Evolutionary conservation across 2,797 vertebrate species (phyloP), one percentile per base, ranked within the genome.

Genomic region (Synaphobranchus kaupii): DNA sequence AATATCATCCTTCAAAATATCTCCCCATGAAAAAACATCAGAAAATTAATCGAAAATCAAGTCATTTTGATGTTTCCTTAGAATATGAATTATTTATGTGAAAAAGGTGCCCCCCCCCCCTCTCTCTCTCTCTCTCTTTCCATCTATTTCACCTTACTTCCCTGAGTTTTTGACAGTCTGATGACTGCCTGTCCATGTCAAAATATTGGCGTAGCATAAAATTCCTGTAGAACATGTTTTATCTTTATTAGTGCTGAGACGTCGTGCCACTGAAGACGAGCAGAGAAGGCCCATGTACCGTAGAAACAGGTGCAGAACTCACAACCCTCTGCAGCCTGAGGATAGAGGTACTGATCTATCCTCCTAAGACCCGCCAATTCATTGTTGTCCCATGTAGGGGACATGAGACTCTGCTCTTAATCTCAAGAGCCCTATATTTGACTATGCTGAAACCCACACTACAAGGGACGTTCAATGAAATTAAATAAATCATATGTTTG

Each of bases 151-250:
- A 20, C 13, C 52, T 58, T 25, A 20, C 89, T 89, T 81, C 89
- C 89, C 89, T 88, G 25, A 68, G 90, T 82, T 90, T 94, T 89
- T 94, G 95, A 95, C 94, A 95, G 94, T 87, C 93, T 94, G 93
- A 95, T 94, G 94, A 91, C 90, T 93, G 94, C 95, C 93, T 93
- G 94, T 95, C 93, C 93, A 91, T 94, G 93, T 95, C 94, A 95
- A 91, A 93, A 92, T 91, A 92, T 92, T 93, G 92, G 91, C n/a
- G 91, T 93, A 90, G 93, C 93, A 92, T 93, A 95, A 94, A 89
- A 60, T 86, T 88, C 93, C 88, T 90, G 93, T 91, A 93, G 92
- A 93, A 92, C 92, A 93, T 92, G 89, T 91, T 95, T 93, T 91
- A 93, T 94, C 95, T 95, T 95, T 93, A 94, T 95, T 94, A 94